Base-by-base conservation (phyloP, 2,888 invertebrate genomes). In the Zeuzera pyrina region DNA sequence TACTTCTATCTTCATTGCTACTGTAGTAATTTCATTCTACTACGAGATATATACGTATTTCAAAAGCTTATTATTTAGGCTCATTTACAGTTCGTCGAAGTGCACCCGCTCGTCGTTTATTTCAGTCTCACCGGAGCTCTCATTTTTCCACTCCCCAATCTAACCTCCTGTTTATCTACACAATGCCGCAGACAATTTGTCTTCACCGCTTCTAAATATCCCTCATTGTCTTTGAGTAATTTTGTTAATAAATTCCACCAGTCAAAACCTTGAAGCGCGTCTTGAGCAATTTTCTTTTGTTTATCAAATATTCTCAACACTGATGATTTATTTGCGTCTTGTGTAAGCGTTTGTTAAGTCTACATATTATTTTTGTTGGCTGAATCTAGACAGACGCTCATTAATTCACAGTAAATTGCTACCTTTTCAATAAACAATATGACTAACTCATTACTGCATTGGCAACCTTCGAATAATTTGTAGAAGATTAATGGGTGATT, bases 161-260 rank as follows among this genome's bases (percentile, higher is more conserved):
- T 54, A 50, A 49, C 54, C 46, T 42, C 52, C 57, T 73, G 66
- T 66, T 72, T 73, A 74, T 69, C 65, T 59, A 57, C 52, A 67
- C 68, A 72, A 70, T 68, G 57, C 59, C 57, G 58, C 52, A 44
- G 47, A 56, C 67, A 64, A 78, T 77, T 74, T 76, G 70, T 78
- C 73, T 72, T 69, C 59, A 56, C 64, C 62, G 58, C 59, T 60
- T 67, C 69, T 65, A 68, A 74, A 76, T 69, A 73, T 73, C 65
- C 59, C 61, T 65, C 70, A 71, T 76, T 78, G 74, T 76, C 71
- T 72, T 67, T 71, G 72, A 78, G 62, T 76, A 72, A 77, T 78
- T 77, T 61, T 61, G 61, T 69, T 69, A 72, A 76, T 76, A 78
- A 77, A 72, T 76, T 65, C 60, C 55, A 57, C 57, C 63, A 71